A percentile compares a stretch with the other conserved stretches of the same genome.
These are phyloP conservation scores for Zoroaster sp. DNA, from an alignment of 53 echinoderm and acorn worm species.

Conservation along the genomic window DNA sequence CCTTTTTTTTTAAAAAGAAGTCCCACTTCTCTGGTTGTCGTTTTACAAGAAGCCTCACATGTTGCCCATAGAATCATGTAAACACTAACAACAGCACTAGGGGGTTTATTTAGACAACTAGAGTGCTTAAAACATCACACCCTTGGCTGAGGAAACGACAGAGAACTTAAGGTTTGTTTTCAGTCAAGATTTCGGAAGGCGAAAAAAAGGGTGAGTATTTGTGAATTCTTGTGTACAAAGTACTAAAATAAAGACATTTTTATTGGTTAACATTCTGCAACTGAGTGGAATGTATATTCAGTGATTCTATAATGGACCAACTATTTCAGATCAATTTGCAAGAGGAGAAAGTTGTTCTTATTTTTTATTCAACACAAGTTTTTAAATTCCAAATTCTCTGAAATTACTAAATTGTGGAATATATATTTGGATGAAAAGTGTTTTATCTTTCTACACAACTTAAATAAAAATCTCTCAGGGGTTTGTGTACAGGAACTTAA, in stretches of 20 bases:
- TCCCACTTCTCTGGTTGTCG: not conserved
- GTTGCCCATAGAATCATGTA: not conserved
- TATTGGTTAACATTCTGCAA: not conserved
- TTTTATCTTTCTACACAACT: too few relatives aligned
- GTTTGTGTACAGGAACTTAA: too few relatives aligned
- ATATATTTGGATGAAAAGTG: too few relatives aligned
- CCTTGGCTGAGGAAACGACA: conserved; percentile 9
- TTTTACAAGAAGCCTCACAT: not conserved
- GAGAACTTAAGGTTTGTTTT: not conserved
- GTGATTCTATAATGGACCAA: not conserved
- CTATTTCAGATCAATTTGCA: too few relatives aligned
- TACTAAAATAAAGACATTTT: not conserved
- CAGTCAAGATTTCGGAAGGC: not conserved
- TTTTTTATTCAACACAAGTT: too few relatives aligned
- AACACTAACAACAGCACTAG: conserved; percentile 16
- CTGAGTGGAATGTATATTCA: not conserved
- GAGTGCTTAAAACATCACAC: conserved; percentile 36
- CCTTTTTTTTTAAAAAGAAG: not conserved
- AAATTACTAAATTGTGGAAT: too few relatives aligned
- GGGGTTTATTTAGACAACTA: conserved; percentile 46
- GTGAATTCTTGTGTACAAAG: too few relatives aligned
- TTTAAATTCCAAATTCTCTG: too few relatives aligned
- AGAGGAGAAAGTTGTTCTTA: too few relatives aligned
- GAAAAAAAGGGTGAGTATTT: not conserved
- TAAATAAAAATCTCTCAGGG: too few relatives aligned